phyloP scores from a whole-genome alignment of 2,888 invertebrate genomes.

The Rotaria sp. region DNA sequence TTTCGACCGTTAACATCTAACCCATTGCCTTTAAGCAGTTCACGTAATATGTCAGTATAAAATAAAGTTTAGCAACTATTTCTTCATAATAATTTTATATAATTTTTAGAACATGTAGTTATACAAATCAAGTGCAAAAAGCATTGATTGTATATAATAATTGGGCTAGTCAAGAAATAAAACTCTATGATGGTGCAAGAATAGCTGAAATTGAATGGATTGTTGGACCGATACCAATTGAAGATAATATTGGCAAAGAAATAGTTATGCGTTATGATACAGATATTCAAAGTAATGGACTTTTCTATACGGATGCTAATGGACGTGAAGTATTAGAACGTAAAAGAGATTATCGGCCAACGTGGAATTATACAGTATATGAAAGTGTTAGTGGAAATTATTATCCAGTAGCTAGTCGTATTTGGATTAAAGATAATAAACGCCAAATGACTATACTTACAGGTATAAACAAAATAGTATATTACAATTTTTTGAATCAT shows the following conservation, averaged over 20 bases:
- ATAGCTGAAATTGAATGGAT: constrained; percentile 60
- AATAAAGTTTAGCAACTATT: background rate
- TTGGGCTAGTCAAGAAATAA: constrained; percentile 59
- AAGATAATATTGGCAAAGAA: constrained; percentile 69
- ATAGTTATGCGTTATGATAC: constrained; percentile 69
- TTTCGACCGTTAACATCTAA: constrained; percentile 52
- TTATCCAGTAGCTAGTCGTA: constrained; percentile 79
- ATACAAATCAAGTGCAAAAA: constrained; percentile 64
- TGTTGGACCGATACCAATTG: constrained; percentile 46
- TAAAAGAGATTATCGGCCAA: constrained; percentile 56
- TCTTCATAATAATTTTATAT: too few species aligned
- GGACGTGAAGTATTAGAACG: constrained; percentile 70
- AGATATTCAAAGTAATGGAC: constrained; percentile 43
- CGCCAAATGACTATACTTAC: constrained; percentile 44
- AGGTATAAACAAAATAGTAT: background rate
- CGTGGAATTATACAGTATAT: constrained; percentile 60
- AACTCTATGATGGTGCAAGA: constrained; percentile 48
- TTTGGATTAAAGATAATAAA: constrained; percentile 54
- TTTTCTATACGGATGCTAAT: constrained; percentile 77
- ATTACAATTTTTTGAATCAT: background rate
- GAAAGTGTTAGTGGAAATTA: constrained; percentile 69
- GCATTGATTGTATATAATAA: constrained; percentile 62
- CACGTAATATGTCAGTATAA: background rate
- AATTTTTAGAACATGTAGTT: constrained; percentile 42
- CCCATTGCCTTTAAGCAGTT: background rate